Percentiles rank a stretch among this genome's conserved stretches.
Conservation (phyloP, 1,140 invertebrate species). For the Nautilus pompilius region DNA sequence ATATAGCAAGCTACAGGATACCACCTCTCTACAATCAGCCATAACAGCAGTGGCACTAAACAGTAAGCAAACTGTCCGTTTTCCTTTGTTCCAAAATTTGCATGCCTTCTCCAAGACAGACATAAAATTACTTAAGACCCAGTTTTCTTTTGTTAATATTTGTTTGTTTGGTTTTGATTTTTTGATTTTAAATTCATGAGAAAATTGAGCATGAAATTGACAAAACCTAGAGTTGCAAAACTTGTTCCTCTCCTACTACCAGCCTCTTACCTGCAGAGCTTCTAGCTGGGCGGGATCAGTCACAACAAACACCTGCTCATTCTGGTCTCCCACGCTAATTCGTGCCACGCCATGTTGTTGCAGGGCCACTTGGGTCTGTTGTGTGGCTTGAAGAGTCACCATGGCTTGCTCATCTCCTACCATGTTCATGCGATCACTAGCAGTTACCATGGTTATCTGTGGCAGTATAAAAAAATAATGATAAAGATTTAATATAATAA, state of each 20-base stretch:
- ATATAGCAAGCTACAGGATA: too few species aligned
- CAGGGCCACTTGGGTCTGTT: constrained; percentile 11
- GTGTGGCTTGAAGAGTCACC: constrained; percentile 16
- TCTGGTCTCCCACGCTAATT: constrained; percentile 31
- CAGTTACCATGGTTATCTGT: constrained; percentile 15
- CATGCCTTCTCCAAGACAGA: not conserved
- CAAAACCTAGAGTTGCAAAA: not conserved
- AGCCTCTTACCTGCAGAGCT: constrained; percentile 40
- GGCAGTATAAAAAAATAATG: constrained; percentile 1
- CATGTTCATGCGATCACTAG: not conserved
- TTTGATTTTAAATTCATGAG: not conserved
- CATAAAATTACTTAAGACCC: not conserved
- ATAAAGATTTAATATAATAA: not conserved
- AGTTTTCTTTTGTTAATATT: not conserved
- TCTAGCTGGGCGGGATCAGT: constrained; percentile 53
- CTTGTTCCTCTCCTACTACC: not conserved
- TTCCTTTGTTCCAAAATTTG: too few species aligned
- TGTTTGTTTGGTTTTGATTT: not conserved
- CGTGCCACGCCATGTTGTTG: constrained; percentile 28
- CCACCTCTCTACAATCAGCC: too few species aligned
- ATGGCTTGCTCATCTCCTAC: not conserved
- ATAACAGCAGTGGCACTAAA: too few species aligned
- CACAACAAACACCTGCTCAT: constrained; percentile 52
- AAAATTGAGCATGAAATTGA: not conserved
- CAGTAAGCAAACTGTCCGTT: too few species aligned